Evolutionary conservation across 2,113 vertebrate species (phyloP).

Genomic region (Megaleporinus macrocephalus): DNA sequence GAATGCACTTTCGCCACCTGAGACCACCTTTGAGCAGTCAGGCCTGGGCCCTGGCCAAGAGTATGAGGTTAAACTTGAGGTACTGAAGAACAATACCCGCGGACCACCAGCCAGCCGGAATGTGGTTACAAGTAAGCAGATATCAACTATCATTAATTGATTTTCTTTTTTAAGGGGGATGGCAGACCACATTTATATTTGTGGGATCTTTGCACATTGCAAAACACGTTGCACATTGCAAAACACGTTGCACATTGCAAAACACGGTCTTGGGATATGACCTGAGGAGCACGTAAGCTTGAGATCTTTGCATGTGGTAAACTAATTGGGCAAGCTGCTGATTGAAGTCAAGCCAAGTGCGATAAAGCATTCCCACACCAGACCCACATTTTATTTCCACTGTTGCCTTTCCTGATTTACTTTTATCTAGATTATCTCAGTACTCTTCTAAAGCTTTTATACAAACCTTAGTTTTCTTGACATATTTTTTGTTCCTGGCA

Average conservation of each 20-base stretch:
- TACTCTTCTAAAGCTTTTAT: background rate
- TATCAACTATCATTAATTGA: background rate
- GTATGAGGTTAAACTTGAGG: slow-evolving; percentile 93
- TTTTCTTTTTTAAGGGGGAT: background rate
- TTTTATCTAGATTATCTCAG: background rate
- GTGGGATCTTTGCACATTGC: background rate
- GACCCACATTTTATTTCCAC: background rate
- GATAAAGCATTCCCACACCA: background rate
- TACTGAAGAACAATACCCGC: slow-evolving; percentile 92
- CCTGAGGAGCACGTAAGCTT: background rate
- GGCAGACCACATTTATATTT: background rate
- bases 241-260: background rate
- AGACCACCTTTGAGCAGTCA: slow-evolving; percentile 90
- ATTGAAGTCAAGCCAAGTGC: background rate
- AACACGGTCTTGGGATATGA: background rate
- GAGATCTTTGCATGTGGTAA: background rate
- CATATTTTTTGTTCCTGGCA: background rate
- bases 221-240: background rate
- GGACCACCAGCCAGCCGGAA: slow-evolving; percentile 87
- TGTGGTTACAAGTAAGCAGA: slow-evolving; percentile 89
- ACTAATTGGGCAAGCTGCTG: background rate
- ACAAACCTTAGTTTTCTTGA: background rate
- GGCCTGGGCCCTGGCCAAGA: slow-evolving; percentile 94
- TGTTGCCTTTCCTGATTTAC: background rate
- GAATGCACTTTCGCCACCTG: slow-evolving; percentile 85